phyloP scores from a whole-genome alignment of 2,888 invertebrate genomes.

The Endomychus coccineus region DNA sequence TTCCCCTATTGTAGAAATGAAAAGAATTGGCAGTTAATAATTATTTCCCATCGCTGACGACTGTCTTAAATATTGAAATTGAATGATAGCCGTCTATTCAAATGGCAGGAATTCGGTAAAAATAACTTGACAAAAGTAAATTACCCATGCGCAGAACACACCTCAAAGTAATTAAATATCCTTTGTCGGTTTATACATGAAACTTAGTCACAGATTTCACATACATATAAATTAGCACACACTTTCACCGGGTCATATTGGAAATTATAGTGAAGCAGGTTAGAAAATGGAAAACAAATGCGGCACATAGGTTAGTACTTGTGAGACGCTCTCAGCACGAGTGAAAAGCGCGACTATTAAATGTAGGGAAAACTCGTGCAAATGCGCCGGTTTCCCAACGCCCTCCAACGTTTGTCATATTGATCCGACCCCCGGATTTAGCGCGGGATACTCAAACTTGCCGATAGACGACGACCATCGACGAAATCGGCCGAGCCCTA shows the following conservation, averaged over 20 bases:
- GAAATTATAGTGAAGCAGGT: constrained; percentile 7
- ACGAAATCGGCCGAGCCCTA: too few relatives aligned
- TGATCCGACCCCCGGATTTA: constrained; percentile 39
- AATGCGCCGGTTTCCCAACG: constrained; percentile 10
- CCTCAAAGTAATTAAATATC: constrained; percentile 35
- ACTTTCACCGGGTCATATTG: constrained; percentile 5
- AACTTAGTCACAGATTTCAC: constrained; percentile 16
- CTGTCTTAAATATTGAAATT: too few relatives aligned
- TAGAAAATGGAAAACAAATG: constrained; percentile 8
- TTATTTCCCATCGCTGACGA: too few relatives aligned
- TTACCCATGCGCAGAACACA: constrained; percentile 35
- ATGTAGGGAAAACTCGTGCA: neutral
- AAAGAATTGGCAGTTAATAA: too few relatives aligned
- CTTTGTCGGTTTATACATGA: constrained; percentile 20
- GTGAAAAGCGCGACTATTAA: neutral
- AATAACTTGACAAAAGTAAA: constrained; percentile 23
- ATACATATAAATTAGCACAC: constrained; percentile 9
- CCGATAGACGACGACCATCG: constrained; percentile 21
- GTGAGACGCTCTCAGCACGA: neutral
- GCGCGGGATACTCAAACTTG: constrained; percentile 37
- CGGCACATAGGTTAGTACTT: constrained; percentile 7
- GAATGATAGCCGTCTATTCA: too few relatives aligned
- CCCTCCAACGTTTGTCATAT: constrained; percentile 33
- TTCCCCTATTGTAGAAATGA: too few relatives aligned
- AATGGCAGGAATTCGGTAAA: constrained; percentile 15